A percentile compares a stretch with the other conserved stretches of the same genome.
Conservation (phyloP, 2,797 vertebrate species). For the Spizella passerina region DNA sequence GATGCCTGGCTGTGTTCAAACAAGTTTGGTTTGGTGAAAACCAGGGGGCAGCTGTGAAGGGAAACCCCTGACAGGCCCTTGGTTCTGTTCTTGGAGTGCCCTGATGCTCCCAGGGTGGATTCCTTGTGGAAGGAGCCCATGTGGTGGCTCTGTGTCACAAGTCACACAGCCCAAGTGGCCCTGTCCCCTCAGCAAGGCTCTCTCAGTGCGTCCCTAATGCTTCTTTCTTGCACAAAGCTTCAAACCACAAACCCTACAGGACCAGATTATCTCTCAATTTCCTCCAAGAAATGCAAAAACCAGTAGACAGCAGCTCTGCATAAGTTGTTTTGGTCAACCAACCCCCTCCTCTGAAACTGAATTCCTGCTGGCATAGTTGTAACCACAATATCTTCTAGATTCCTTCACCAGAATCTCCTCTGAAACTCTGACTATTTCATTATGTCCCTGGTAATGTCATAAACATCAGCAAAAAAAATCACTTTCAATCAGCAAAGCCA, state of each 20-base stretch:
- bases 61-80: neutral
- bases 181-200: rapidly evolving
- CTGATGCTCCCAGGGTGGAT: neutral
- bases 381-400: neutral
- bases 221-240: neutral
- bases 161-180: rapidly evolving
- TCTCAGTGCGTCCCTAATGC: neutral
- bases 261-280: neutral
- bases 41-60: neutral
- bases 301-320: neutral
- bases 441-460: neutral
- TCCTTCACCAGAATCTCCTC: neutral
- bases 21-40: neutral
- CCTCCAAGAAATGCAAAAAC: neutral
- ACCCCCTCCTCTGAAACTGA: neutral
- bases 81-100: neutral
- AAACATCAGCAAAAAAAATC: neutral
- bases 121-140: neutral
- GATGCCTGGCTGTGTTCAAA: neutral
- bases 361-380: neutral
- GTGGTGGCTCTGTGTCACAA: neutral
- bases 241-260: neutral
- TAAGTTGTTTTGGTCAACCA: neutral
- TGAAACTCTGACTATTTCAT: neutral
- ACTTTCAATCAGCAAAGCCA: neutral